Base-by-base conservation (phyloP, 37 sponge, comb jelly and placozoan species). In the Spongilla lacustris region DNA sequence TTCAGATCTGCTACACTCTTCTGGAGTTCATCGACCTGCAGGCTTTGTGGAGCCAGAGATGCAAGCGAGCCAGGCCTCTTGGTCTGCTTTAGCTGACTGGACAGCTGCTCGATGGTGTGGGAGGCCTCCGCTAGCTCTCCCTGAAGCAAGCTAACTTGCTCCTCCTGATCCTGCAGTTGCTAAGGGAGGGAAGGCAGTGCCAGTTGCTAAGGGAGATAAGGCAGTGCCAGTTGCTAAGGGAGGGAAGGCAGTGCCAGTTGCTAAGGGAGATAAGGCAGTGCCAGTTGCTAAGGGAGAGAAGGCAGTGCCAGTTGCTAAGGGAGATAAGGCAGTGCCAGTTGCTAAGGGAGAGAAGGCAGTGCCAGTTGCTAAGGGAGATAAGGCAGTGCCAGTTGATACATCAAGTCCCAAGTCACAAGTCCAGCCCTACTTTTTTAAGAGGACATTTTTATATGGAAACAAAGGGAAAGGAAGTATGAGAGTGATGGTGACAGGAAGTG, bases 141-240 rank as follows among this genome's bases (percentile, higher is more conserved):
- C 50, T 76, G 85, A 23, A 88, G 84, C 14, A 17, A 33, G 0
- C 25, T 26, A 8, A 92, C 50, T 41, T 88, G 78, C 11, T 71
- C 68, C 58, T 87, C 87, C 49, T 79, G 69, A 14, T 72, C 81
- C 50, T 87, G 70, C 23, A 91, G 71, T 41, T 75, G 69, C 92
- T 91, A 75, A 13, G 19, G 27, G 35, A 29, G 67, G 23, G 38
- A 68, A 0, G 69, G 26, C 35, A 31, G 33, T 69, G 70, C 19
- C 13, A 13, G 30, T 72, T 17, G 11, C 12, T 14, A 58, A 58
- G 11, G 58, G 11, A 58, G 21, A 58, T 1, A 58, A n/a, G n/a
- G n/a, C n/a, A n/a, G n/a, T n/a, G n/a, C n/a, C n/a, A n/a, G n/a
- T n/a, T n/a, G n/a, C n/a, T n/a, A n/a, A n/a, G n/a, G n/a, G n/a